A percentile compares a stretch with the other conserved stretches of the same genome.
phyloP scores from a whole-genome alignment of 2,797 vertebrate genomes.

The Leuciscus waleckii region DNA sequence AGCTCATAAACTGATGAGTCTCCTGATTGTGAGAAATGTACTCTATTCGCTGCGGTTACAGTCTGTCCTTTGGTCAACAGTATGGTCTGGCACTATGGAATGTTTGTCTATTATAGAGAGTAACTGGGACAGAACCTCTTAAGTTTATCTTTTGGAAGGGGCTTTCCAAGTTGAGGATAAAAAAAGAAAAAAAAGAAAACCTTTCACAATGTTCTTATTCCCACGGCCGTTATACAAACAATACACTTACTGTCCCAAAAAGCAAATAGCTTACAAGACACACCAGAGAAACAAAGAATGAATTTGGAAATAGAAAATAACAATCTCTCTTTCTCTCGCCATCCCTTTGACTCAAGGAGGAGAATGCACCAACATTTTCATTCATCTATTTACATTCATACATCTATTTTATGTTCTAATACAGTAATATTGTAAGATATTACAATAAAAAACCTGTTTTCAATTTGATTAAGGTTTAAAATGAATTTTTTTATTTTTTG shows the following conservation, averaged over 20 bases:
- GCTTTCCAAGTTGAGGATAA: not conserved
- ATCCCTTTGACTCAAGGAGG: not conserved
- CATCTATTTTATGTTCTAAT: too few relatives aligned
- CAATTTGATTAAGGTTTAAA: not conserved
- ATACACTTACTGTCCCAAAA: not conserved
- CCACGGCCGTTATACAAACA: slow-evolving; percentile 9
- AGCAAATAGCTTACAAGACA: slow-evolving; percentile 1
- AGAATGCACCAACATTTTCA: not conserved
- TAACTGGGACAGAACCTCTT: not conserved
- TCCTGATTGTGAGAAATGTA: not conserved
- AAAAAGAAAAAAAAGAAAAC: not conserved
- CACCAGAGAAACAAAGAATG: not conserved
- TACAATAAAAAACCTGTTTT: not conserved
- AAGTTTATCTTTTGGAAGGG: slow-evolving; percentile 1
- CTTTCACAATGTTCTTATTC: slow-evolving; percentile 6
- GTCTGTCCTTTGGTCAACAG: slow-evolving; percentile 4
- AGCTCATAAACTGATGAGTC: not conserved
- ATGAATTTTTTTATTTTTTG: not conserved
- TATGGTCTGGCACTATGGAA: not conserved
- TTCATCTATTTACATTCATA: not conserved
- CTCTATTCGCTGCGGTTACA: not conserved
- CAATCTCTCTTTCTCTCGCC: slow-evolving; percentile 1
- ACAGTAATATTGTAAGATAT: not conserved
- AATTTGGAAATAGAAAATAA: slow-evolving; percentile 2
- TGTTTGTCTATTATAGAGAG: not conserved